phyloP scores from a whole-genome alignment of 2,113 vertebrate species.

The Larimichthys crocea region DNA sequence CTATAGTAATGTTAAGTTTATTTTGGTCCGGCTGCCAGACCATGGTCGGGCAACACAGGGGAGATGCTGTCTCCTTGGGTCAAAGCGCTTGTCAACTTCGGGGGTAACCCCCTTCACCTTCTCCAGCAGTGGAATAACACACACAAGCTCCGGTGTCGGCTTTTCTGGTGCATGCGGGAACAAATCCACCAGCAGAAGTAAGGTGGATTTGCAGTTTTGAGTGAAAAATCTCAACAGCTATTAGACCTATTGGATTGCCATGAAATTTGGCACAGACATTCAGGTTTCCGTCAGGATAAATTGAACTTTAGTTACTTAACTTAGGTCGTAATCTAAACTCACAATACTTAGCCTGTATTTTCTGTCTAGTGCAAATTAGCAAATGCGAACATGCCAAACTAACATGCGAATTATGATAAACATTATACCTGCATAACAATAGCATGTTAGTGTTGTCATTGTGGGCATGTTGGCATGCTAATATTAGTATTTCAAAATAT shows the following conservation, averaged over 20 bases:
- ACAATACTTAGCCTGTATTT: neutral
- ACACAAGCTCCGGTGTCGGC: too few relatives aligned
- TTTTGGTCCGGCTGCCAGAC: too few relatives aligned
- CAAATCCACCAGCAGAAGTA: too few relatives aligned
- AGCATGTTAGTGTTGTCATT: neutral
- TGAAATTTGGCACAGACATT: neutral
- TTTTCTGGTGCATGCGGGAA: too few relatives aligned
- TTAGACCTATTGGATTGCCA: neutral
- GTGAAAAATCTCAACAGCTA: neutral
- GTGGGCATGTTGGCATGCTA: neutral
- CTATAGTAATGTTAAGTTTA: too few relatives aligned
- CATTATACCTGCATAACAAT: neutral
- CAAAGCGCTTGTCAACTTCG: too few relatives aligned
- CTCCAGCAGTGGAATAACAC: too few relatives aligned
- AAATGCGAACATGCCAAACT: neutral
- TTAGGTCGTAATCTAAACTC: neutral
- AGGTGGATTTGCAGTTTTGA: neutral
- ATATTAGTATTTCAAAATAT: too few relatives aligned
- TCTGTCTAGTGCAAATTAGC: neutral
- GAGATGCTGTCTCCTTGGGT: too few relatives aligned
- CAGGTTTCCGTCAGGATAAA: neutral
- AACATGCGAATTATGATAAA: neutral
- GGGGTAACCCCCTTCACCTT: too few relatives aligned
- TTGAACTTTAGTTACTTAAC: neutral
- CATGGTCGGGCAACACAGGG: too few relatives aligned